Percentiles rank a stretch among this genome's conserved stretches.
Evolutionary conservation across 2,888 invertebrate genomes (phyloP).

Genomic region (Noctua janthe): DNA sequence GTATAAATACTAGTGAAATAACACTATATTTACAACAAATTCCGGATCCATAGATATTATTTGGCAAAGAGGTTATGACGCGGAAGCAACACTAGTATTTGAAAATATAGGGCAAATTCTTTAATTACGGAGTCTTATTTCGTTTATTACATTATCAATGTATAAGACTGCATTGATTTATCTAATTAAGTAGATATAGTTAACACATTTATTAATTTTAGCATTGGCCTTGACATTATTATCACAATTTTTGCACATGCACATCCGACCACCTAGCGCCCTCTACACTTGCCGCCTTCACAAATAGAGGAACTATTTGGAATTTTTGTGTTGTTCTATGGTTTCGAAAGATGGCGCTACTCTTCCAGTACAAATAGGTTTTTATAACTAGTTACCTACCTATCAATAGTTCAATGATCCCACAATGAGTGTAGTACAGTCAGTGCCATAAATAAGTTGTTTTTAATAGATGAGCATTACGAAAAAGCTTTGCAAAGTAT

Average conservation of each 20-base stretch:
- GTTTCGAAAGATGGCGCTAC: conserved; percentile 78
- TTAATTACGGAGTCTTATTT: conserved; percentile 34
- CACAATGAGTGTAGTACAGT: conserved; percentile 63
- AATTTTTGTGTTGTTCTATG: conserved; percentile 50
- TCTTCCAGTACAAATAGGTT: conserved; percentile 64
- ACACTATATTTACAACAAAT: conserved; percentile 58
- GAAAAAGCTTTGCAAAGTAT: conserved; percentile 27
- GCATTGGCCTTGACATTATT: conserved; percentile 89
- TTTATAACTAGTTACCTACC: conserved; percentile 66
- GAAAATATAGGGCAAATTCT: conserved; percentile 56
- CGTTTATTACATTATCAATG: conserved; percentile 16
- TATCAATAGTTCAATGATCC: conserved; percentile 78
- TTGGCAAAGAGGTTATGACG: conserved; percentile 81
- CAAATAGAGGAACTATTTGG: conserved; percentile 52
- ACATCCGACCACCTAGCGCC: conserved; percentile 72
- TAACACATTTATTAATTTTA: conserved; percentile 66
- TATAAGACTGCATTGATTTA: conserved; percentile 33
- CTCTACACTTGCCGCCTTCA: conserved; percentile 65
- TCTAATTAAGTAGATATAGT: conserved; percentile 40
- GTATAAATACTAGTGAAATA: conserved; percentile 15
- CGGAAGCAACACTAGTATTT: conserved; percentile 73
- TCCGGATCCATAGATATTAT: conserved; percentile 70
- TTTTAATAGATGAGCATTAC: conserved; percentile 45
- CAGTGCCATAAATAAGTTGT: conserved; percentile 60
- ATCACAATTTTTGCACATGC: conserved; percentile 84